A percentile compares a stretch with the other conserved stretches of the same genome.
These are phyloP conservation scores for Alethe castanea DNA, from an alignment of 2,113 vertebrate species.

Conservation along the genomic window DNA sequence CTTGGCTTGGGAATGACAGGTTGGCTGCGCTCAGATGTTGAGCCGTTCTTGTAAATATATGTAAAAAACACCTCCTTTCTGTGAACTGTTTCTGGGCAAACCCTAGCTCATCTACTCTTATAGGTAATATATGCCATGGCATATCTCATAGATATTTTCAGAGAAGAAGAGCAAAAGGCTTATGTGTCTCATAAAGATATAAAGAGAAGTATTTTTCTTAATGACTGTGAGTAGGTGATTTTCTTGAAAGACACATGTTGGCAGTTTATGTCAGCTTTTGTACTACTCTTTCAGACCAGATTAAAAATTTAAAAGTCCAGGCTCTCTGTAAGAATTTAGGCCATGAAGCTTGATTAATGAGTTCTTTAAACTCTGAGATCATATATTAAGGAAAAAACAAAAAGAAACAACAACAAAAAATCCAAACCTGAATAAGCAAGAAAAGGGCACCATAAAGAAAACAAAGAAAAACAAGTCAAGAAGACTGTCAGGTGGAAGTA, in stretches of 20 bases:
- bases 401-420: not conserved
- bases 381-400: not conserved
- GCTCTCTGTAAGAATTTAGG: not conserved
- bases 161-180: not conserved
- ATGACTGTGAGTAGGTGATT: not conserved
- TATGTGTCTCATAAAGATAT: not conserved
- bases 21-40: fast-evolving
- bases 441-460: not conserved
- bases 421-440: not conserved
- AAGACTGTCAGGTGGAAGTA: not conserved
- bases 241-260: not conserved
- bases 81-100: not conserved
- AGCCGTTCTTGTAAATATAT: fast-evolving
- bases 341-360: not conserved
- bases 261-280: not conserved
- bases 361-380: not conserved
- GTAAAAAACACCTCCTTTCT: not conserved
- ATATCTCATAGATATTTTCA: not conserved
- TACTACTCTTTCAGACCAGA: not conserved
- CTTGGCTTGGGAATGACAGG: not conserved
- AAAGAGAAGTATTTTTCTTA: not conserved
- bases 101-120: not conserved
- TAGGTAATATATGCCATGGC: not conserved
- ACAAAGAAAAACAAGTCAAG: not conserved
- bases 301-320: not conserved